Percentiles rank a stretch among this genome's conserved stretches.
Evolutionary conservation across 2,797 vertebrate genomes (phyloP).

Genomic region (Enteromius afrohamiltoni): DNA sequence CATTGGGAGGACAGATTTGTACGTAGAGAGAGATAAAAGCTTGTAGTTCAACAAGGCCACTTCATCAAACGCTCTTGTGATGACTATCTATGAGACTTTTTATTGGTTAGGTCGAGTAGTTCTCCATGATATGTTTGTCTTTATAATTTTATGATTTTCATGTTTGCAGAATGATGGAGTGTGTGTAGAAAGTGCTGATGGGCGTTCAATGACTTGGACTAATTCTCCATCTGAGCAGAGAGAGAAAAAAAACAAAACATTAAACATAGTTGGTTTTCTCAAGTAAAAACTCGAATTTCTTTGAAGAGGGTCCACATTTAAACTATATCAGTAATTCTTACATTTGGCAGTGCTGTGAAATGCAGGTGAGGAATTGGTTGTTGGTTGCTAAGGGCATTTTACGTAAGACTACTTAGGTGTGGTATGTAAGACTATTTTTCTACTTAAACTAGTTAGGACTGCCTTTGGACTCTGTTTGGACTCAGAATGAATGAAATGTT

Average conservation of each 20-base stretch:
- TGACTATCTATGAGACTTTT: conserved; percentile 24
- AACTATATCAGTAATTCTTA: conserved; percentile 13
- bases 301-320: conserved; percentile 28
- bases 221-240: background rate
- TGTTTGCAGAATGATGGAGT: conserved; percentile 5
- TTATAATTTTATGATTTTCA: conserved; percentile 24
- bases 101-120: conserved; percentile 4
- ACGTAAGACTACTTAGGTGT: conserved; percentile 32
- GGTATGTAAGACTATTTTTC: conserved; percentile 52
- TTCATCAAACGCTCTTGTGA: conserved; percentile 27
- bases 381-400: conserved; percentile 10
- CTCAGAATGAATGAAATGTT: conserved; percentile 46
- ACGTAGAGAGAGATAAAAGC: conserved; percentile 9
- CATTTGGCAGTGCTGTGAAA: conserved; percentile 16
- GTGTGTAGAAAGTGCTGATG: conserved; percentile 17
- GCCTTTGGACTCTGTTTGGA: conserved; percentile 43
- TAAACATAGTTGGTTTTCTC: background rate
- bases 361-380: conserved; percentile 7
- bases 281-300: background rate
- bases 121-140: conserved; percentile 21
- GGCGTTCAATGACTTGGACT: background rate
- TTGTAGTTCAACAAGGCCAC: conserved; percentile 8
- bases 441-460: conserved; percentile 49
- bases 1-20: conserved; percentile 12
- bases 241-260: background rate